phyloP scores from a whole-genome alignment of 1,140 invertebrate genomes.

The Drosophila rufa region DNA sequence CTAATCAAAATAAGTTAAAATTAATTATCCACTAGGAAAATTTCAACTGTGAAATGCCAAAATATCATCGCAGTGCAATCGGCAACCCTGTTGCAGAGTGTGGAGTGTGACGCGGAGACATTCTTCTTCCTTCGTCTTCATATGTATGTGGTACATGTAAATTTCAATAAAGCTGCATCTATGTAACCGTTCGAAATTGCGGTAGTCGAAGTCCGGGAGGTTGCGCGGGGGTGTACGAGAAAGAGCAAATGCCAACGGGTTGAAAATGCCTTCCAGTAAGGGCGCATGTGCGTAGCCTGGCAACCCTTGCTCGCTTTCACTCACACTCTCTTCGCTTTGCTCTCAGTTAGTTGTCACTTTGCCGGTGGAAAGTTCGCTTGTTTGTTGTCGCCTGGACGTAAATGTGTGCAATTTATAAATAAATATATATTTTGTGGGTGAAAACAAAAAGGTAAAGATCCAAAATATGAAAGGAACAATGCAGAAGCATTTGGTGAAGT shows the following conservation, averaged over 20 bases:
- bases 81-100: slow-evolving; percentile 25
- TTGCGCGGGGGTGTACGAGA: slow-evolving; percentile 12
- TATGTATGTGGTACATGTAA: slow-evolving; percentile 32
- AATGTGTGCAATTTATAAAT: slow-evolving; percentile 20
- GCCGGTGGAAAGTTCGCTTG: slow-evolving; percentile 65
- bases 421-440: slow-evolving; percentile 13
- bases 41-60: neutral
- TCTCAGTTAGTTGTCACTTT: slow-evolving; percentile 66
- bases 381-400: slow-evolving; percentile 57
- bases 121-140: slow-evolving; percentile 2
- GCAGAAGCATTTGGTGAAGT: neutral
- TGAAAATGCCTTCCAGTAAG: slow-evolving; percentile 52
- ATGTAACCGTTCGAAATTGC: slow-evolving; percentile 56
- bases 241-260: slow-evolving; percentile 66
- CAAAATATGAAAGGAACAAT: neutral
- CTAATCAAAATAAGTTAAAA: too few species aligned
- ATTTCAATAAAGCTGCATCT: slow-evolving; percentile 58
- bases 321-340: slow-evolving; percentile 7
- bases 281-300: slow-evolving; percentile 59
- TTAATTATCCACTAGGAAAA: neutral
- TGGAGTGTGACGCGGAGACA: slow-evolving; percentile 8
- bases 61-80: slow-evolving; percentile 1
- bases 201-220: slow-evolving; percentile 42
- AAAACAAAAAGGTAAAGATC: slow-evolving; percentile 37
- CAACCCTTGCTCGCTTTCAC: slow-evolving; percentile 41